Base-by-base conservation (phyloP, 2,888 invertebrate species). In the Drosophila leonis region DNA sequence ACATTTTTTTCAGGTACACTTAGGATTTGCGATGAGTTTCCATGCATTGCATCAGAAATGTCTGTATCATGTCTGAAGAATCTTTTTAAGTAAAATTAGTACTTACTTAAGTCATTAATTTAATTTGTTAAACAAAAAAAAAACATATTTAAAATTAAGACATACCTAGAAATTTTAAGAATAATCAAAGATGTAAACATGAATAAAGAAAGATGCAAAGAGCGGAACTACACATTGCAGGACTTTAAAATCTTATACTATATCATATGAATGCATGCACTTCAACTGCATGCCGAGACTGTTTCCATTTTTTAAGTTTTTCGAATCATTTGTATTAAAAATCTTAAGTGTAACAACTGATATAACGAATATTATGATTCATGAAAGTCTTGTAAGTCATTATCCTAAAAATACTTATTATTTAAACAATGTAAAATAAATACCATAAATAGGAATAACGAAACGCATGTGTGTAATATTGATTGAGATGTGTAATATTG, bases 121-220 rank as follows among this genome's bases (percentile, higher is more conserved):
- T 31, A 49, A 49, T 31, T 31, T 49, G 48, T 49, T 49, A 31
- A 49, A 44, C 6, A 31, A 18, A 31, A 18, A 24, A 20, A 42
- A 20, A 42, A 44, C 24, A 44, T 12, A 31, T 31, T 18, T 49
- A 49, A 49, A 31, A 49, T 31, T 49, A 49, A 49, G 48, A 31
- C 4, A 49, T 49, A 48, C 29, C n/a, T 48, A 49, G 48, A 49
- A 49, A 29, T 6, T 54, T 37, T 54, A 54, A 54, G 54, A 54
- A 29, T n/a, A 39, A 39, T 37, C 15, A 27, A 35, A n/a, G n/a
- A 39, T 54, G 29, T 54, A 12, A 39, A 39, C 8, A 27, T 37
- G 12, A 37, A 27, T 39, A 54, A 39, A 29, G n/a, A 54, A 39
- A 7, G 29, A 29, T 49, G n/a, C 18, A 39, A 54, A 54, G 27